Percentiles rank a stretch among this genome's conserved stretches.
Conservation (phyloP, 2,113 vertebrate genomes). For the Ictalurus furcatus region DNA sequence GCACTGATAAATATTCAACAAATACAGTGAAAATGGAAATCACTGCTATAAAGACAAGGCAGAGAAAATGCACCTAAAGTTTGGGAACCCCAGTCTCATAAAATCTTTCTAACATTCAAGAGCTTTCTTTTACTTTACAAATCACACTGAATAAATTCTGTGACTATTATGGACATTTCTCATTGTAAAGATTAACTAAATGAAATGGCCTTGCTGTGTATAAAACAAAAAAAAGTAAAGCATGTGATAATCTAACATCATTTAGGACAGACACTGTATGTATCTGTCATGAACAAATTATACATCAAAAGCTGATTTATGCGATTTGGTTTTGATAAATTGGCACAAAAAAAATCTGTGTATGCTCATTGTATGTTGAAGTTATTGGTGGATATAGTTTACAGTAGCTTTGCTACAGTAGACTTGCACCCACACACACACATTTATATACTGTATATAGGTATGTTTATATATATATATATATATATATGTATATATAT, state of each 20-base stretch:
- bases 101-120: not conserved
- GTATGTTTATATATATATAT: too few relatives aligned
- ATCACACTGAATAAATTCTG: not conserved
- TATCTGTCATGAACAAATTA: not conserved
- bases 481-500: too few relatives aligned
- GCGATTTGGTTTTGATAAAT: not conserved
- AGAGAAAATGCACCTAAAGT: not conserved
- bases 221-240: not conserved
- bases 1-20: not conserved
- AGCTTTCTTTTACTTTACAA: slow-evolving; percentile 13
- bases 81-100: not conserved
- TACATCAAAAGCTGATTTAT: not conserved
- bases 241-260: not conserved
- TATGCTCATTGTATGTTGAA: not conserved
- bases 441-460: too few relatives aligned
- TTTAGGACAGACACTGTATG: not conserved
- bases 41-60: not conserved
- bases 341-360: not conserved
- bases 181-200: not conserved
- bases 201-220: not conserved
- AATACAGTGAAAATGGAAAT: not conserved
- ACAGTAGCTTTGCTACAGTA: slow-evolving; percentile 15
- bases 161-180: not conserved
- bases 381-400: not conserved
- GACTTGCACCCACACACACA: not conserved